Conservation (phyloP, 2,888 invertebrate genomes). For the Volucella inanis region DNA sequence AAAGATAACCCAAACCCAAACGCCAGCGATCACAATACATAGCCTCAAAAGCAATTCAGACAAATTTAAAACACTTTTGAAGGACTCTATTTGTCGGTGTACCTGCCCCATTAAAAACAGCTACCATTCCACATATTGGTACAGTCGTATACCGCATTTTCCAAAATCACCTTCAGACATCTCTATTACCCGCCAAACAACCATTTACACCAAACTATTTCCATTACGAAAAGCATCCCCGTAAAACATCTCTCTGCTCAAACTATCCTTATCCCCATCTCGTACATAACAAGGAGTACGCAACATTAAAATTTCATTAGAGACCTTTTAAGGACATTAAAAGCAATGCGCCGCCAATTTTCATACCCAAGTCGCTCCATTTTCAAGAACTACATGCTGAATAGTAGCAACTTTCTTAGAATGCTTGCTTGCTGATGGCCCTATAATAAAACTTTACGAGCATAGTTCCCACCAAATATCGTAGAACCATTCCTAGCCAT, state of each 20-base stretch:
- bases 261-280: background rate
- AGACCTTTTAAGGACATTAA: slow-evolving; percentile 71
- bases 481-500: slow-evolving; percentile 41
- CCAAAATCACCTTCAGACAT: slow-evolving; percentile 69
- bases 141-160: background rate
- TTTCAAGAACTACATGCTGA: slow-evolving; percentile 23
- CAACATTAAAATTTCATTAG: slow-evolving; percentile 75
- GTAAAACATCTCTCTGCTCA: background rate
- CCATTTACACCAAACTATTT: slow-evolving; percentile 71
- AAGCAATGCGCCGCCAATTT: slow-evolving; percentile 73
- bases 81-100: too few species aligned
- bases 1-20: too few species aligned
- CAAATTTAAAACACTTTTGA: too few species aligned
- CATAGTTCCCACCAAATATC: slow-evolving; percentile 73
- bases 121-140: slow-evolving; percentile 4
- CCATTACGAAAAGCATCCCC: slow-evolving; percentile 50
- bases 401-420: slow-evolving; percentile 61
- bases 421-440: slow-evolving; percentile 56
- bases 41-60: too few species aligned
- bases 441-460: slow-evolving; percentile 72
- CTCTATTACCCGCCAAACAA: slow-evolving; percentile 67
- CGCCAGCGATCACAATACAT: too few species aligned
- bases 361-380: slow-evolving; percentile 17
- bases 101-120: slow-evolving; percentile 1
- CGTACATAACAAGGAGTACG: slow-evolving; percentile 43